Evolutionary conservation across 2,888 invertebrate species (phyloP).

Genomic region (Drosophila affinis): DNA sequence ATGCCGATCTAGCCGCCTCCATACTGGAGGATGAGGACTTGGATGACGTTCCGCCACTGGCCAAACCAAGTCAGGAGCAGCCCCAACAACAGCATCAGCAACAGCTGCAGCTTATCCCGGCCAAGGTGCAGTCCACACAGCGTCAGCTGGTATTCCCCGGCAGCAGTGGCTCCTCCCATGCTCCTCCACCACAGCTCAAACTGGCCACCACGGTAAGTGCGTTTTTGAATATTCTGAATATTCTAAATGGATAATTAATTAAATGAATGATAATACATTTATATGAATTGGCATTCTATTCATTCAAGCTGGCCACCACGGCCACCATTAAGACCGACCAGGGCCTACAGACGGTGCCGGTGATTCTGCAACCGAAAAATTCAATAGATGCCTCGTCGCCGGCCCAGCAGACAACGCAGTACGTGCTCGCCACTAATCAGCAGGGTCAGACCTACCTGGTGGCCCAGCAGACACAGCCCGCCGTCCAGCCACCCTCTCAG

Average conservation of each 20-base stretch:
- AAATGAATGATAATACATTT: no score
- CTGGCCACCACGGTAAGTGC: constrained; percentile 55
- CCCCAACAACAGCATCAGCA: constrained; percentile 49
- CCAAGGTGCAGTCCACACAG: constrained; percentile 74
- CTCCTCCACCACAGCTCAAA: constrained; percentile 56
- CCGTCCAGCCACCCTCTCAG: constrained; percentile 85
- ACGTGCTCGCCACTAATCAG: constrained; percentile 83
- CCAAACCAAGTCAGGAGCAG: constrained; percentile 61
- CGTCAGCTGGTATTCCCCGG: constrained; percentile 81
- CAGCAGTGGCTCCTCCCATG: constrained; percentile 34
- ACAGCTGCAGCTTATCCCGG: constrained; percentile 81
- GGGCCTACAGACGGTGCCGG: constrained; percentile 83
- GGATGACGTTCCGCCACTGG: constrained; percentile 79
- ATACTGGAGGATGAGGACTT: constrained; percentile 92
- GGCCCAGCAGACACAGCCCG: constrained; percentile 85
- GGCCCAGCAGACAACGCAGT: constrained; percentile 82
- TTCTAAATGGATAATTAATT: no score
- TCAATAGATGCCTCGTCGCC: constrained; percentile 79
- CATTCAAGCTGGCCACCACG: constrained; percentile 77
- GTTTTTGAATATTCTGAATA: no score
- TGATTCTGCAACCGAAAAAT: constrained; percentile 80
- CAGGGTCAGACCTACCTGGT: constrained; percentile 87
- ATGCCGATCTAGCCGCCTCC: constrained; percentile 93
- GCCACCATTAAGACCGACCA: constrained; percentile 83
- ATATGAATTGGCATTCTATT: no score